phyloP scores from a whole-genome alignment of 1,140 invertebrate genomes.

The Sesamia nonagrioides region DNA sequence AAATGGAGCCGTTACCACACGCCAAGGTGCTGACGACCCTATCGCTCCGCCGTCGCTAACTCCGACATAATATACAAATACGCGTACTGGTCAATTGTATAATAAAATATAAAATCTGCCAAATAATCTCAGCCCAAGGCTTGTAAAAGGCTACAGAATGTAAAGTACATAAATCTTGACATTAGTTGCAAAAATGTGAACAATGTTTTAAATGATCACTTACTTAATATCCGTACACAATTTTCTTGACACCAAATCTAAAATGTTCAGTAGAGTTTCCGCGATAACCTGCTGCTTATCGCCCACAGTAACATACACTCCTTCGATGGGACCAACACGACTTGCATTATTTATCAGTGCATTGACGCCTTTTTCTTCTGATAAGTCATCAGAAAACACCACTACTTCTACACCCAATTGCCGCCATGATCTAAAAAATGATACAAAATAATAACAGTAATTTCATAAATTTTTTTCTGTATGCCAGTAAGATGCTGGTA shows the following conservation, averaged over 20 bases:
- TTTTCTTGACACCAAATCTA: slow-evolving; percentile 38
- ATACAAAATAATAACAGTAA: not conserved
- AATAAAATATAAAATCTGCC: too few species aligned
- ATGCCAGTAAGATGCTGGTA: too few species aligned
- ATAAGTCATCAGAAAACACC: not conserved
- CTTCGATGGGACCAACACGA: not conserved
- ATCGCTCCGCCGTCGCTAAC: too few species aligned
- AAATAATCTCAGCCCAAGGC: too few species aligned
- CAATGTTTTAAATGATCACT: not conserved
- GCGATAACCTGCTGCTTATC: not conserved
- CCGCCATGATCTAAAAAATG: slow-evolving; percentile 12
- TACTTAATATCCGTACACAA: slow-evolving; percentile 43
- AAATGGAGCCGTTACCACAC: too few species aligned
- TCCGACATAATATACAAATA: too few species aligned
- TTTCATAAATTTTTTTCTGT: too few species aligned
- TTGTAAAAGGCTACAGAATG: too few species aligned
- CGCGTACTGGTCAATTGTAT: too few species aligned
- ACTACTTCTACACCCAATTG: not conserved
- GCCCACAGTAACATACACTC: slow-evolving; percentile 14
- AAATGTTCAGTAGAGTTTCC: not conserved
- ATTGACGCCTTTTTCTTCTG: not conserved
- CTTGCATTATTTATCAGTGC: not conserved
- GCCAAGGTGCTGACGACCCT: not conserved
- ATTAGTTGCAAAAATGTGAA: too few species aligned
- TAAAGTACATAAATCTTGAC: too few species aligned